Percentiles rank a stretch among this genome's conserved stretches.
Conservation (phyloP, 2,113 vertebrate species). For the Brienomyrus longianalis region DNA sequence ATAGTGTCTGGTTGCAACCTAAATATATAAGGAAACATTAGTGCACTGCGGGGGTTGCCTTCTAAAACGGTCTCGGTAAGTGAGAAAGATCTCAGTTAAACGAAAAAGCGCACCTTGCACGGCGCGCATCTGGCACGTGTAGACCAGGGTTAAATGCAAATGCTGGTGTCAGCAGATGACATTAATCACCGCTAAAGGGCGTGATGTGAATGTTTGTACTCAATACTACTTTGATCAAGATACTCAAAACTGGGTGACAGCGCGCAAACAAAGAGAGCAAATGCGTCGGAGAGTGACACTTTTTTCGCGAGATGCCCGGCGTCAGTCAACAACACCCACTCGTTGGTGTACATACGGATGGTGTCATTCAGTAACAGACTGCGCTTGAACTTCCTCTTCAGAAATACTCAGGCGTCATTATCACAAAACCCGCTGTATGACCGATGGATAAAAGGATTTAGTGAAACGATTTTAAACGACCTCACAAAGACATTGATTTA, state of each 20-base stretch:
- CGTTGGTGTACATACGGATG: not conserved
- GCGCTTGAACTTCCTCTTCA: not conserved
- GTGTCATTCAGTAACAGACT: not conserved
- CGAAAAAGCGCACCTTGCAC: not conserved
- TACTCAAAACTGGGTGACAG: conserved; percentile 5
- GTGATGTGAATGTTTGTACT: conserved; percentile 18
- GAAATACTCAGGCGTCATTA: not conserved
- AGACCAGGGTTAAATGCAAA: conserved; percentile 7
- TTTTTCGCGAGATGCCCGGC: not conserved
- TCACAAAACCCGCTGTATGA: not conserved
- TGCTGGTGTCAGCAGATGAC: conserved; percentile 15
- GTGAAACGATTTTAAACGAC: not conserved
- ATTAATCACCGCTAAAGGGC: conserved; percentile 27
- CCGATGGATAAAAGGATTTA: not conserved
- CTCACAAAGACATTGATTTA: not conserved
- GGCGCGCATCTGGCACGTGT: not conserved
- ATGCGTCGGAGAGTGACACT: not conserved
- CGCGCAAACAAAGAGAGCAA: conserved; percentile 9
- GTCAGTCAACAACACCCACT: not conserved
- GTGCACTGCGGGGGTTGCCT: not conserved
- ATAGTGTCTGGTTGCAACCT: not conserved
- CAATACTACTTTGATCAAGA: conserved; percentile 25
- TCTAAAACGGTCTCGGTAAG: not conserved
- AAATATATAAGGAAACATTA: not conserved
- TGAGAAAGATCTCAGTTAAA: not conserved